Percentiles rank a stretch among this genome's conserved stretches.
These are phyloP conservation scores for Molossus molossus DNA, from an alignment of 2,797 vertebrate species.

Conservation along the genomic window DNA sequence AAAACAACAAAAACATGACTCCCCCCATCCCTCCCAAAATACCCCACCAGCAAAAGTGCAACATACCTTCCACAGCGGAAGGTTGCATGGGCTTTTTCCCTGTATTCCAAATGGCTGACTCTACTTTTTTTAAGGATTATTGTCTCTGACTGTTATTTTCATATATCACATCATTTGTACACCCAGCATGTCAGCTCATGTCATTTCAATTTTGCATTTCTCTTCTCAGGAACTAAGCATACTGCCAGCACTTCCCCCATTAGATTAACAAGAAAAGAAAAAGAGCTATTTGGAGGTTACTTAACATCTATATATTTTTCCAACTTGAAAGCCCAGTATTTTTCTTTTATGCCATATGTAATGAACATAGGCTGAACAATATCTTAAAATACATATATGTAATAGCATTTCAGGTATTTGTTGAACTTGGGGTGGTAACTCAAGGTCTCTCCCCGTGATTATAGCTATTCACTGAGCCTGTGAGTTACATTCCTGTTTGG, in stretches of 20 bases:
- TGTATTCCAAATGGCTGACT: neutral
- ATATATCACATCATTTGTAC: neutral
- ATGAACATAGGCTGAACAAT: neutral
- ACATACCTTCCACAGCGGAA: neutral
- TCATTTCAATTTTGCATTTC: slow-evolving; percentile 64
- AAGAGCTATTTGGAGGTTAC: slow-evolving; percentile 35
- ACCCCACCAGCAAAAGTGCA: neutral
- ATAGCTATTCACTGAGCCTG: neutral
- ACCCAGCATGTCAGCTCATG: slow-evolving; percentile 58
- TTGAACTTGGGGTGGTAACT: neutral
- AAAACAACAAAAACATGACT: neutral
- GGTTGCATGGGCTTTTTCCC: neutral
- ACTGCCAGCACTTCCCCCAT: neutral
- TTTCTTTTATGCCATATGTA: neutral
- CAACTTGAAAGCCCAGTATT: slow-evolving; percentile 11
- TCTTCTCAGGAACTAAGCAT: slow-evolving; percentile 57
- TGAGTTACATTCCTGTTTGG: neutral
- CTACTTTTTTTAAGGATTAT: neutral
- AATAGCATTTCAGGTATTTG: slow-evolving; percentile 5
- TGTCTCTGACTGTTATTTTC: slow-evolving; percentile 33
- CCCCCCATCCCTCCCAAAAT: neutral
- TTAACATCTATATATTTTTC: neutral
- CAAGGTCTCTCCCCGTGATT: neutral
- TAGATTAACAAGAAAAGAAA: slow-evolving; percentile 41
- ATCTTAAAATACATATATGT: neutral